phyloP scores from a whole-genome alignment of 2,113 vertebrate species.

The Malaclemys terrapin region DNA sequence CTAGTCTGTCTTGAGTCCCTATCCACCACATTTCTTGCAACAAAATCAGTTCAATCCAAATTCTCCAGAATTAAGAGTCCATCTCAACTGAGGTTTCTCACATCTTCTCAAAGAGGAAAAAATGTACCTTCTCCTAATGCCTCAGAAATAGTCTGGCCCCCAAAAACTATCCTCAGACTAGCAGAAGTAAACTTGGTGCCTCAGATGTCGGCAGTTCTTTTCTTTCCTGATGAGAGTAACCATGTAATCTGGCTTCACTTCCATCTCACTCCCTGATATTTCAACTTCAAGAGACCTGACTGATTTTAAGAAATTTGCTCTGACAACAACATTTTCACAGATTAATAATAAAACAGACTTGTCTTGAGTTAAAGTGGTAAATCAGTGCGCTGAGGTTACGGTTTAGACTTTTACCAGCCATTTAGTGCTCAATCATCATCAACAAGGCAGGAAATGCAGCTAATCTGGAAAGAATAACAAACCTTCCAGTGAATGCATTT shows the following conservation, averaged over 20 bases:
- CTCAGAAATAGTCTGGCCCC: not conserved
- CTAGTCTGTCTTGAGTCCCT: too few relatives aligned
- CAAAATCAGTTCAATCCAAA: not conserved
- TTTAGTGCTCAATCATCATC: not conserved
- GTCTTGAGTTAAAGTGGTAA: not conserved
- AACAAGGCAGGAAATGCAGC: not conserved
- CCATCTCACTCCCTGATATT: not conserved
- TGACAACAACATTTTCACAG: not conserved
- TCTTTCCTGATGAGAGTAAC: not conserved
- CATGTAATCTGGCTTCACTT: not conserved
- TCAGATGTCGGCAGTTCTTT: not conserved
- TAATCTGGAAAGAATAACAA: not conserved
- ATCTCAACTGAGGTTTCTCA: not conserved
- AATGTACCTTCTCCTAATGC: not conserved
- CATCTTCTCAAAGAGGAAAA: not conserved
- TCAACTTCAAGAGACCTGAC: not conserved
- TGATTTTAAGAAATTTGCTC: not conserved
- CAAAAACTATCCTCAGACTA: not conserved
- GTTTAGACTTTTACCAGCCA: too few relatives aligned
- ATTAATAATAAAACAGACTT: not conserved
- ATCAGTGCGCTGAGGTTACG: too few relatives aligned
- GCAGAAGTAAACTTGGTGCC: not conserved
- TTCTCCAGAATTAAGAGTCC: conserved; percentile 21
- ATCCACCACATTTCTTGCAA: not conserved
- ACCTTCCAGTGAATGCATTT: not conserved